phyloP scores from a whole-genome alignment of 2,888 invertebrate genomes.

The Ditylenchus weischeri region DNA sequence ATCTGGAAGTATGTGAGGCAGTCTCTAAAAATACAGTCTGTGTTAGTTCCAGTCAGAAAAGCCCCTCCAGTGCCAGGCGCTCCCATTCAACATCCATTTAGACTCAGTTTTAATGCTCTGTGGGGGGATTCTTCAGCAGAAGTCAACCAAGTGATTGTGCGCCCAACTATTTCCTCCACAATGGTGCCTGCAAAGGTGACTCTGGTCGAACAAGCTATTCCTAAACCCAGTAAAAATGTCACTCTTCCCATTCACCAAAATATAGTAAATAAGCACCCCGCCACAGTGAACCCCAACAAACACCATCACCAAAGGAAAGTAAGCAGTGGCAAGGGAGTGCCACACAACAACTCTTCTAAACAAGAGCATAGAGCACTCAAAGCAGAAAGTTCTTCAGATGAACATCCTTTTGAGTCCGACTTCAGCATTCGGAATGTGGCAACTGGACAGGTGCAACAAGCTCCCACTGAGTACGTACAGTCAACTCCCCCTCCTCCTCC shows the following conservation, averaged over 20 bases:
- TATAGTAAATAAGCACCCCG: not conserved
- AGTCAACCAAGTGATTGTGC: not conserved
- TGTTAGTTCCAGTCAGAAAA: constrained; percentile 48
- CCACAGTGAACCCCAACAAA: too few species aligned
- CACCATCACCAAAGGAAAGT: not conserved
- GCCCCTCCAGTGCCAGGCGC: constrained; percentile 51
- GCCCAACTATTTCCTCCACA: not conserved
- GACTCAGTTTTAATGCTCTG: constrained; percentile 31
- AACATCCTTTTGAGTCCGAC: constrained; percentile 4
- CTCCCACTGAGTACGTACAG: not conserved
- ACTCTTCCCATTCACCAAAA: not conserved
- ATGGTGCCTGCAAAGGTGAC: constrained; percentile 12
- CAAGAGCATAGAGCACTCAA: constrained; percentile 3
- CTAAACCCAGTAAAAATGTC: not conserved
- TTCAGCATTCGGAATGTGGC: not conserved
- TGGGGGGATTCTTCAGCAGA: constrained; percentile 36
- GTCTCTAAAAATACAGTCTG: constrained; percentile 45
- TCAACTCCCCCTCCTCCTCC: constrained; percentile 1
- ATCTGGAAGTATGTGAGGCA: constrained; percentile 45
- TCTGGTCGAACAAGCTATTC: not conserved
- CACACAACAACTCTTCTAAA: not conserved
- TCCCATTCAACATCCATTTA: constrained; percentile 15
- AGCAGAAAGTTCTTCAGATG: constrained; percentile 6
- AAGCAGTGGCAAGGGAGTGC: not conserved
- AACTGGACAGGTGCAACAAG: not conserved